Conservation (phyloP, 2,797 vertebrate genomes). For the Numenius phaeopus region DNA sequence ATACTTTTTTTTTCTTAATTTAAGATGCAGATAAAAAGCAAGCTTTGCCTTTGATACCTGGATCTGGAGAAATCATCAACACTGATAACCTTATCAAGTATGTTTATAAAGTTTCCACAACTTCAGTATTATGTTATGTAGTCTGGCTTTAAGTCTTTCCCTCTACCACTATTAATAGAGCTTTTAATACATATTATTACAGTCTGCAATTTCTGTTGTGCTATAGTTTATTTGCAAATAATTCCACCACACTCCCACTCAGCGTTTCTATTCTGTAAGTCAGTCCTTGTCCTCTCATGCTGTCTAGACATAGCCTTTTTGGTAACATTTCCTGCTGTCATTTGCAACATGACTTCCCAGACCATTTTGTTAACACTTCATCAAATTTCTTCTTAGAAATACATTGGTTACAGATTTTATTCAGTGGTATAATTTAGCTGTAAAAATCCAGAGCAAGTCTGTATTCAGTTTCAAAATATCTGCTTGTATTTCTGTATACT, state of each 20-base stretch:
- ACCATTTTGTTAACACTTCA: background rate
- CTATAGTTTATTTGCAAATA: background rate
- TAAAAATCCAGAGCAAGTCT: background rate
- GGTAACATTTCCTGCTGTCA: background rate
- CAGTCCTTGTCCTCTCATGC: background rate
- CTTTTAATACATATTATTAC: background rate
- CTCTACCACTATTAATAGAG: background rate
- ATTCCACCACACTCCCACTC: background rate
- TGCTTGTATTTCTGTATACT: background rate
- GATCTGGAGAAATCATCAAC: constrained; percentile 90
- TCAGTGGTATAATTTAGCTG: background rate
- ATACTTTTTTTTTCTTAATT: constrained; percentile 43
- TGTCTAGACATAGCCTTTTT: background rate
- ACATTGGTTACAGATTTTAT: background rate
- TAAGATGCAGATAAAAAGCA: constrained; percentile 78
- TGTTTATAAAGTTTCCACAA: constrained; percentile 4
- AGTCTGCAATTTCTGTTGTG: background rate
- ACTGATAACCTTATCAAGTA: constrained; percentile 95
- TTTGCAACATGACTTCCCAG: background rate
- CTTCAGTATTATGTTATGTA: background rate
- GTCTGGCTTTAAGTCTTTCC: background rate
- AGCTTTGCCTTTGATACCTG: constrained; percentile 85
- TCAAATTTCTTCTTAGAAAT: background rate
- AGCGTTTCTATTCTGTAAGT: background rate
- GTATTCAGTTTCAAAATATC: background rate